Evolutionary conservation across 1,140 invertebrate species (phyloP), one percentile per base, ranked within the genome.

Genomic region (Heliothis subflexa): DNA sequence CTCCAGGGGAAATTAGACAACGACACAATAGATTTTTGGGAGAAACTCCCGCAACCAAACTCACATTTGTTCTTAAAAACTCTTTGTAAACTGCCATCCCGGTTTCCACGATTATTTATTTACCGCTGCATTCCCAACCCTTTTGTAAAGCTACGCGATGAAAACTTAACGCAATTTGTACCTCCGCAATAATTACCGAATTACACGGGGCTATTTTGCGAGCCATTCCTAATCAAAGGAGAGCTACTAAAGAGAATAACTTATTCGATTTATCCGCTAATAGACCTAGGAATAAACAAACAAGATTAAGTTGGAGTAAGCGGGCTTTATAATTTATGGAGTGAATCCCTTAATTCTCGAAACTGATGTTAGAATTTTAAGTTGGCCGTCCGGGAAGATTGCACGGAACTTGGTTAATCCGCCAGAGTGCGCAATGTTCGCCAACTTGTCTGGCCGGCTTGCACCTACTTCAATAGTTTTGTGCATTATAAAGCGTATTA

Each of bases 281-380:
- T 92, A 90, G 89, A 88, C 87, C 88, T 84, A 85, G 80, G 85
- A 88, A 85, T 90, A 91, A 93, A 90, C 88, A 92, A 91, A 92
- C 87, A 88, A 88, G 88, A 93, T 94, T 92, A 93, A 88, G 82
- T 83, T 81, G 79, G 83, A 86, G 84, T 84, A 89, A 88, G 82
- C 88, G 73, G 83, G 83, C 80, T 85, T 93, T 90, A 91, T 90
- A 89, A 91, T 93, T 91, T 90, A 90, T 91, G 88, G 86, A 89
- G 83, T 80, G 87, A 86, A 89, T 84, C 78, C 78, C 85, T 91
- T 92, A 91, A 92, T 90, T 88, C 89, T 83, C 81, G 78, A 89
- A 91, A 91, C 90, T 91, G 89, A 91, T 93, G 90, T 92, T 86
- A 91, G 91, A 92, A 91, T 93, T 93, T 93, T 91, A 93, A 92